These are phyloP conservation scores for Cataglyphis rosenhaueri DNA, from an alignment of 2,888 invertebrate species.

Conservation along the genomic window DNA sequence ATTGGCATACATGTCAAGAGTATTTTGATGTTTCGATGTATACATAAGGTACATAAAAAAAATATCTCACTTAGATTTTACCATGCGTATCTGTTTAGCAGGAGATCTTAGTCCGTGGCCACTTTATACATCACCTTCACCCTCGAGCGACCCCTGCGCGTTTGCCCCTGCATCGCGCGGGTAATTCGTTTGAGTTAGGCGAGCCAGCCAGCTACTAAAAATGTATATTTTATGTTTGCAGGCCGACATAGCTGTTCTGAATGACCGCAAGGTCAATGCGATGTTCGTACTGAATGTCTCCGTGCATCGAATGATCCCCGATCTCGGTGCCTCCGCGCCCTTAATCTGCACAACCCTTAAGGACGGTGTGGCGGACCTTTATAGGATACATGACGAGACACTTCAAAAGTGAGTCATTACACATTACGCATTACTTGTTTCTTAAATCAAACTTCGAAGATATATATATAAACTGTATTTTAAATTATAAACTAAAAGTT, in stretches of 20 bases:
- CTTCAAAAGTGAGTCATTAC: slow-evolving; percentile 88
- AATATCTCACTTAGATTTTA: slow-evolving; percentile 32
- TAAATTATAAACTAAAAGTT: neutral
- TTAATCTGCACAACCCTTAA: slow-evolving; percentile 87
- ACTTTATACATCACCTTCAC: slow-evolving; percentile 75
- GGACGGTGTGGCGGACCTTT: slow-evolving; percentile 89
- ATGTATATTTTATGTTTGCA: slow-evolving; percentile 86
- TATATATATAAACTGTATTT: neutral
- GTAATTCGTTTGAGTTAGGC: slow-evolving; percentile 83
- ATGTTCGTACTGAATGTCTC: slow-evolving; percentile 88
- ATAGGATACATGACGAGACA: slow-evolving; percentile 90
- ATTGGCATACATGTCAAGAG: neutral
- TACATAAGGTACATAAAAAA: slow-evolving; percentile 40
- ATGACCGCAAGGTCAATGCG: slow-evolving; percentile 86
- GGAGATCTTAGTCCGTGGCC: slow-evolving; percentile 65
- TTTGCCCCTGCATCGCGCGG: slow-evolving; percentile 60
- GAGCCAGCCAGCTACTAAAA: slow-evolving; percentile 75
- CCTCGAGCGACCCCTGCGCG: slow-evolving; percentile 65
- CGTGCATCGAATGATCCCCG: slow-evolving; percentile 87
- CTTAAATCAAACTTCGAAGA: neutral
- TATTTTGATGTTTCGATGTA: neutral
- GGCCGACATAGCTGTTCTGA: slow-evolving; percentile 88
- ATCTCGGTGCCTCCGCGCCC: slow-evolving; percentile 86
- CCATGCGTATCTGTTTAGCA: slow-evolving; percentile 38
- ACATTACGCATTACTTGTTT: neutral